Percentiles rank a stretch among this genome's conserved stretches.
phyloP scores from a whole-genome alignment of 2,113 vertebrate species.

The Myotis davidii region DNA sequence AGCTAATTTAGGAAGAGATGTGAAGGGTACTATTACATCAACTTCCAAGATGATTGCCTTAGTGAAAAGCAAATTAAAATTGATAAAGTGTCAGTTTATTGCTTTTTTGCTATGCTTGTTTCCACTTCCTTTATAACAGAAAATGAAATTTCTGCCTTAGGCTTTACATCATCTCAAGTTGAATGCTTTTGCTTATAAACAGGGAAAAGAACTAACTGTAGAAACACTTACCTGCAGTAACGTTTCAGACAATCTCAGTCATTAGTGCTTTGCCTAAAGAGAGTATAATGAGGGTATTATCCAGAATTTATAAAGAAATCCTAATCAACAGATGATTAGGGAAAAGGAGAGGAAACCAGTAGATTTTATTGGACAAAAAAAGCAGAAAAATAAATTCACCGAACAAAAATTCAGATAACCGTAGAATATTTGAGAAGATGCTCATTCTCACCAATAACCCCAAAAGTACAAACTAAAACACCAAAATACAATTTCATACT shows the following conservation, averaged over 20 bases:
- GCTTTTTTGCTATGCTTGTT: neutral
- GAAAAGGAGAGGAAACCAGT: neutral
- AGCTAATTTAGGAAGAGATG: neutral
- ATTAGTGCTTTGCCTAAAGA: neutral
- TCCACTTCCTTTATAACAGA: neutral
- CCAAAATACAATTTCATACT: neutral
- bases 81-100: neutral
- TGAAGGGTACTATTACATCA: constrained; percentile 18
- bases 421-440: neutral
- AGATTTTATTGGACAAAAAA: neutral
- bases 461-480: neutral
- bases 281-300: neutral
- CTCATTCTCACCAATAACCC: neutral
- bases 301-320: constrained; percentile 3
- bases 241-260: neutral
- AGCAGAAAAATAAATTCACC: neutral
- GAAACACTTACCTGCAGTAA: neutral
- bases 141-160: neutral
- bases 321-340: neutral
- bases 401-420: neutral
- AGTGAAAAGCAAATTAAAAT: constrained; percentile 40
- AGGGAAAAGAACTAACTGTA: neutral
- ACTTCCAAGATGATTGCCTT: constrained; percentile 18
- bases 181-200: neutral
- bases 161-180: neutral